Percentiles rank a stretch among this genome's conserved stretches.
phyloP scores from a whole-genome alignment of 2,113 vertebrate genomes.

The Struthio camelus region DNA sequence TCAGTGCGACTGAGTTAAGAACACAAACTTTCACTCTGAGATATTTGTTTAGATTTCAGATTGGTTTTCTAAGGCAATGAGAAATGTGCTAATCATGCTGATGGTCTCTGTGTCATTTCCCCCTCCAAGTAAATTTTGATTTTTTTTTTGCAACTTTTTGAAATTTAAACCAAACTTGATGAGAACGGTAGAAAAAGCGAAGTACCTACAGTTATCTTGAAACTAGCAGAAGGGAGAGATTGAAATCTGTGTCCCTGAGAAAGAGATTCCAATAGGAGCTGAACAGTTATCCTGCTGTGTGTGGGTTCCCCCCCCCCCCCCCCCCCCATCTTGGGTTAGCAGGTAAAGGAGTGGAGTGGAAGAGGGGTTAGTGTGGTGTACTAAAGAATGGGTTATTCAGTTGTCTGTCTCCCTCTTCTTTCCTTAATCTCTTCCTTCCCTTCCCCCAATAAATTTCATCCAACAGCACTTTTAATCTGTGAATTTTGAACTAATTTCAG shows the following conservation, averaged over 20 bases:
- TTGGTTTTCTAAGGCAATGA: neutral
- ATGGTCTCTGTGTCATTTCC: neutral
- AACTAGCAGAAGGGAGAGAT: neutral
- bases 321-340: neutral
- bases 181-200: neutral
- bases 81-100: neutral
- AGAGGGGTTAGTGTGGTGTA: neutral
- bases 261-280: neutral
- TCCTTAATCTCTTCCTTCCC: neutral
- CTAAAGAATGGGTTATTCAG: neutral
- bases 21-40: neutral
- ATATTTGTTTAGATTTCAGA: neutral
- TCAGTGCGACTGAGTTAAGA: neutral
- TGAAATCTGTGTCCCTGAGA: neutral
- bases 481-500: neutral
- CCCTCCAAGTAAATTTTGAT: neutral
- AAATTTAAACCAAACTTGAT: neutral
- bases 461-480: neutral
- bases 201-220: neutral
- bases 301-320: too few relatives aligned
- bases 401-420: conserved; percentile 7
- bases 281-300: neutral
- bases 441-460: neutral
- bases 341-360: neutral
- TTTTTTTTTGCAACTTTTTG: neutral